phyloP scores from a whole-genome alignment of 2,888 invertebrate genomes.

The Parasteatoda lunata region DNA sequence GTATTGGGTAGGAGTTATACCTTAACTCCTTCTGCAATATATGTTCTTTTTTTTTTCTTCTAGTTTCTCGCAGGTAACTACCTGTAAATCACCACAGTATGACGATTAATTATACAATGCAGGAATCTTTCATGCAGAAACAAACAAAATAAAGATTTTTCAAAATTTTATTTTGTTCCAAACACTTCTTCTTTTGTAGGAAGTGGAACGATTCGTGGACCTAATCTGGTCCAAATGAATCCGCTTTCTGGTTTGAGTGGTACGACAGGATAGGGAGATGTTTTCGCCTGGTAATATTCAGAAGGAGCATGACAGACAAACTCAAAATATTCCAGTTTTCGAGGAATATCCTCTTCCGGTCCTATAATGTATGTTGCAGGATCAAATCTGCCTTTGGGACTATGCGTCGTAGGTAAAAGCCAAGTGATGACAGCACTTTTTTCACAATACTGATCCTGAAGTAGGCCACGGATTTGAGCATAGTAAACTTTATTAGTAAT shows the following conservation, averaged over 20 bases:
- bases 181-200: slow-evolving; percentile 66
- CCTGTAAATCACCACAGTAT: too few relatives aligned
- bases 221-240: slow-evolving; percentile 68
- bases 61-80: too few relatives aligned
- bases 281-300: slow-evolving; percentile 81
- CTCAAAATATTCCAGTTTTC: slow-evolving; percentile 89
- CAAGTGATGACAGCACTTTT: slow-evolving; percentile 94
- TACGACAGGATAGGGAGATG: slow-evolving; percentile 57
- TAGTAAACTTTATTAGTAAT: slow-evolving; percentile 83
- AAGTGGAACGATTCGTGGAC: slow-evolving; percentile 57
- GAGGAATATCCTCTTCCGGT: slow-evolving; percentile 91
- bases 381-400: slow-evolving; percentile 86
- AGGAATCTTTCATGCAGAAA: too few relatives aligned
- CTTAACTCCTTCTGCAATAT: too few relatives aligned
- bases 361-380: slow-evolving; percentile 92
- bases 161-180: slow-evolving; percentile 38
- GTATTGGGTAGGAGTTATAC: too few relatives aligned
- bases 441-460: slow-evolving; percentile 93
- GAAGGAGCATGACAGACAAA: slow-evolving; percentile 96
- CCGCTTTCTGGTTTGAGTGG: slow-evolving; percentile 53
- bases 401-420: slow-evolving; percentile 88
- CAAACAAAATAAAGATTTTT: too few relatives aligned
- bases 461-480: slow-evolving; percentile 90
- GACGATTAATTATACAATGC: too few relatives aligned
- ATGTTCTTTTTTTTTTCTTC: too few relatives aligned